Evolutionary conservation across 2,888 invertebrate genomes (phyloP).

Genomic region (Drosophila austrosaltans): DNA sequence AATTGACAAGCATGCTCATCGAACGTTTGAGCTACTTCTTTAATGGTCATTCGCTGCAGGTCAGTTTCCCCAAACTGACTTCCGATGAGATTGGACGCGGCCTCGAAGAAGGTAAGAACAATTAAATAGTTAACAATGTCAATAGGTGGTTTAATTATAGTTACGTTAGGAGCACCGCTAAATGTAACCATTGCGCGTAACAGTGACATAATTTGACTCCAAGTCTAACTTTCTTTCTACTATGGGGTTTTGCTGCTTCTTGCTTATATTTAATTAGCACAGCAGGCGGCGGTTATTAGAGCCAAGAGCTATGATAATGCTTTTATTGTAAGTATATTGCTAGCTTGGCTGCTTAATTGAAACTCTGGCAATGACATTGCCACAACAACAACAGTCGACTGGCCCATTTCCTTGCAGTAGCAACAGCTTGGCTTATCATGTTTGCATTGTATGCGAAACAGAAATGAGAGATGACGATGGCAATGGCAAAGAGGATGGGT

Average conservation of each 20-base stretch:
- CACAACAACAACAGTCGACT: constrained; percentile 40
- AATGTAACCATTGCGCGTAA: constrained; percentile 71
- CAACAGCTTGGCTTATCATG: constrained; percentile 31
- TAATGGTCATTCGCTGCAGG: constrained; percentile 90
- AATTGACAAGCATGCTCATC: constrained; percentile 88
- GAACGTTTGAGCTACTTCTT: constrained; percentile 89
- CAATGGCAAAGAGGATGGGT: constrained; percentile 4
- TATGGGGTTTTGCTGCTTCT: neutral
- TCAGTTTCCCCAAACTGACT: constrained; percentile 89
- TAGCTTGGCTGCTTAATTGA: constrained; percentile 40
- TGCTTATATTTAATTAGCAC: constrained; percentile 35
- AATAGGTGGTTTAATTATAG: constrained; percentile 48
- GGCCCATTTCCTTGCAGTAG: constrained; percentile 51
- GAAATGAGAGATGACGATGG: neutral
- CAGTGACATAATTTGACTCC: constrained; percentile 73
- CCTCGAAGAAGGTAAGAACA: constrained; percentile 89
- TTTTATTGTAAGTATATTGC: constrained; percentile 19
- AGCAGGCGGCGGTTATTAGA: constrained; percentile 57
- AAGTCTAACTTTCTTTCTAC: constrained; percentile 8
- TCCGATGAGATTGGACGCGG: constrained; percentile 88
- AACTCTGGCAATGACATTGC: constrained; percentile 65
- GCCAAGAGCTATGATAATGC: constrained; percentile 39
- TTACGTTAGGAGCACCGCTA: constrained; percentile 58
- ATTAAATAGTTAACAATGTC: constrained; percentile 36
- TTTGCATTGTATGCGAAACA: constrained; percentile 60